Evolutionary conservation across 2,113 vertebrate species (phyloP).

Genomic region (Neogobius melanostomus): DNA sequence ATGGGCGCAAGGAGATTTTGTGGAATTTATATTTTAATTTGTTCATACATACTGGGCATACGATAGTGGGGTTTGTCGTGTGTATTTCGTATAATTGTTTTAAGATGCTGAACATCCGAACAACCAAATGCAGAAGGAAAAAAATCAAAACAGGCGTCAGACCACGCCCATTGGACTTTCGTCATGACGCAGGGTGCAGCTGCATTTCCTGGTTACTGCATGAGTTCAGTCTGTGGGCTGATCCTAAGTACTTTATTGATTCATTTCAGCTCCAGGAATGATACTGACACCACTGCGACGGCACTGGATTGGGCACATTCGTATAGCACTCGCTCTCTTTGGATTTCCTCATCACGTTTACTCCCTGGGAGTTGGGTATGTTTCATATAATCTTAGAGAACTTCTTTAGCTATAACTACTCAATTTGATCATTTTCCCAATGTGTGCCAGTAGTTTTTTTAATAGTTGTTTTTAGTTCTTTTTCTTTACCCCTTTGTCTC

Average conservation of each 20-base stretch:
- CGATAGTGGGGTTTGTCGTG: too few species aligned
- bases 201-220: constrained; percentile 63
- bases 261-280: constrained; percentile 46
- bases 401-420: neutral
- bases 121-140: constrained; percentile 19
- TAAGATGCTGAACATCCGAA: constrained; percentile 24
- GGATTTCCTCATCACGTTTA: constrained; percentile 50
- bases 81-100: too few species aligned
- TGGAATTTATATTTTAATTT: too few species aligned
- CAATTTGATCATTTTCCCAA: neutral
- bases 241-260: neutral
- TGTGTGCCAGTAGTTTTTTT: neutral
- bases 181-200: constrained; percentile 26
- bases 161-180: constrained; percentile 19
- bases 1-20: too few species aligned
- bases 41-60: too few species aligned
- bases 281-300: constrained; percentile 11
- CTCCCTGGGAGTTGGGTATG: constrained; percentile 53
- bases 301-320: constrained; percentile 49
- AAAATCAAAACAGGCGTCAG: neutral
- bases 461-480: neutral
- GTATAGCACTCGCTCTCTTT: constrained; percentile 62
- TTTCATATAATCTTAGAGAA: neutral
- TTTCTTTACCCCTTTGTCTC: neutral
- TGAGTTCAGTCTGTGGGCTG: neutral